Conservation (phyloP, 2,113 vertebrate species). For the Oriolus oriolus region DNA sequence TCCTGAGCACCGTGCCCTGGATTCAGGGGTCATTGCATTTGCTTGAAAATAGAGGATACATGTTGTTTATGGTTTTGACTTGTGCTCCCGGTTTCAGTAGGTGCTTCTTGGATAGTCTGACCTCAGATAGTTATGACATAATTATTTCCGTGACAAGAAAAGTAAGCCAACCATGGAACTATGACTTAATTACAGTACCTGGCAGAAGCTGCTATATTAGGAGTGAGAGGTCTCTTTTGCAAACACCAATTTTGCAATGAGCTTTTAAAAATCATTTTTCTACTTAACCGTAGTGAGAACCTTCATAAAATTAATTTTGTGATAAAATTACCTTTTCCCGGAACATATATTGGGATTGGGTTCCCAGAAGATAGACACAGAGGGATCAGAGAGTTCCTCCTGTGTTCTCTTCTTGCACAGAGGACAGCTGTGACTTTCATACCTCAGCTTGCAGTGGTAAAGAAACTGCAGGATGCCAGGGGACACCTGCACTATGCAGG, state of each 20-base stretch:
- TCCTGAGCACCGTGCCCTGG: neutral
- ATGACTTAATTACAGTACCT: conserved; percentile 38
- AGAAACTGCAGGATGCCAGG: neutral
- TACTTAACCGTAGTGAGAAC: neutral
- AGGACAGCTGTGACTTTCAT: neutral
- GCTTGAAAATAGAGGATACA: neutral
- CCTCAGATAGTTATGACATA: neutral
- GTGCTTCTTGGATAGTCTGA: neutral
- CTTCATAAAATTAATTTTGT: neutral
- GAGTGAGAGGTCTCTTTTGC: neutral
- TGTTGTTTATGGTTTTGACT: neutral
- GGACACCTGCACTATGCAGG: neutral
- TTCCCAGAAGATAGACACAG: neutral
- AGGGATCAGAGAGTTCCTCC: neutral
- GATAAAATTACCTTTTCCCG: neutral
- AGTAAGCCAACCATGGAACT: neutral
- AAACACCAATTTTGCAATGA: neutral
- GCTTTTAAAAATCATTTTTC: neutral
- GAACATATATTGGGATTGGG: neutral
- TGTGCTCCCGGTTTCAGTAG: neutral
- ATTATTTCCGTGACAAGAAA: conserved; percentile 20
- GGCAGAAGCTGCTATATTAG: neutral
- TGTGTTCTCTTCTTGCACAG: neutral
- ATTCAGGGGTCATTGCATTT: neutral
- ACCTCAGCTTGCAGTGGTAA: neutral